Percentiles rank a stretch among this genome's conserved stretches.
phyloP scores from a whole-genome alignment of 2,113 vertebrate genomes.

The Trinectes maculatus region DNA sequence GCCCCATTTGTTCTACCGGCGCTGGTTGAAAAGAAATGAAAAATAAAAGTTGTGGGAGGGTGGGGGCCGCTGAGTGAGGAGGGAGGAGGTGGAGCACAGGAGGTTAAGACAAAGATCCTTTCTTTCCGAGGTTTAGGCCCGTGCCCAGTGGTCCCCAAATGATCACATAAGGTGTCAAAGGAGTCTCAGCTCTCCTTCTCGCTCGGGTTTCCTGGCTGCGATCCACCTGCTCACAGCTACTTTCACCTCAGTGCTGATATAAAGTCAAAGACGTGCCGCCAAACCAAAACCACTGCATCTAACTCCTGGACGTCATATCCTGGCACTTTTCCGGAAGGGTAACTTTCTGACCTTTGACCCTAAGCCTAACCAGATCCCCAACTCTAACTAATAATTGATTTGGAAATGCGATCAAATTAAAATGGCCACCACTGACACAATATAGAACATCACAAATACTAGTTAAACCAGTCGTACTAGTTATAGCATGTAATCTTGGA shows the following conservation, averaged over 20 bases:
- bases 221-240: conserved; percentile 66
- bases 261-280: conserved; percentile 7
- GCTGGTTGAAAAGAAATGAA: conserved; percentile 80
- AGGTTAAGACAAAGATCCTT: conserved; percentile 77
- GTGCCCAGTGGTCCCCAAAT: conserved; percentile 57
- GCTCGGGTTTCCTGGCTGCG: conserved; percentile 24
- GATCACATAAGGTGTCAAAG: conserved; percentile 73
- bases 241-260: conserved; percentile 36
- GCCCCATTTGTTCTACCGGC: conserved; percentile 76
- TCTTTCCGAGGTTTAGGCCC: conserved; percentile 67
- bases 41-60: conserved; percentile 73
- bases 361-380: no score
- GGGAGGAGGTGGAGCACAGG: conserved; percentile 56
- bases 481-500: no score
- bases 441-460: background rate
- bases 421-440: no score
- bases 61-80: conserved; percentile 53
- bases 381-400: no score
- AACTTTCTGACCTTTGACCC: no score
- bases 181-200: conserved; percentile 35
- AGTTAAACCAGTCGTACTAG: no score
- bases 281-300: conserved; percentile 6
- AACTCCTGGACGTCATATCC: background rate
- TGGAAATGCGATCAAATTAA: no score
- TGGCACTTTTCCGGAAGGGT: background rate